Evolutionary conservation across 1,140 invertebrate genomes (phyloP), one percentile per base, ranked within the genome.

Genomic region (Oscheius sp.): DNA sequence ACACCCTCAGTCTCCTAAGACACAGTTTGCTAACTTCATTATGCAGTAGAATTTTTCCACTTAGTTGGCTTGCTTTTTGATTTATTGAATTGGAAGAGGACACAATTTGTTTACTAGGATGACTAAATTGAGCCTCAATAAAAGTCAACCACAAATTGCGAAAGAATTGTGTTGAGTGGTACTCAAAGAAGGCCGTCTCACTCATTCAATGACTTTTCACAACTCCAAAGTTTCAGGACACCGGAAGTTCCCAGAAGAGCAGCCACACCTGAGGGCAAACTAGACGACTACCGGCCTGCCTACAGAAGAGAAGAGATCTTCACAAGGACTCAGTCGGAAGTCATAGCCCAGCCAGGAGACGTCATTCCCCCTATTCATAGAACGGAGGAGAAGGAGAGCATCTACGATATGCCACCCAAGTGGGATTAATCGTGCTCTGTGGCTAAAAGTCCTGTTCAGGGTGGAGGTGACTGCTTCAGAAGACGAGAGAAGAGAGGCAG

Each of bases 391-490:
- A 71, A 71, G 58, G 69, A 71, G 3, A 61, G 35, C 1, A 65
- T 71, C n/a, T 71, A 71, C 36, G 69, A 71, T 38, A 35, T 71
- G 58, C 69, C 69, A 32, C 69, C 69, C 26, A 49, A 55, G 49
- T 55, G 7, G 28, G 49, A 20, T 13, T 4, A 13, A 15, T 63
- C 61, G 18, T 26, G 35, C 15, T 63, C 18, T 13, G 29, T 32
- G 13, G 10, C 13, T 15, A 59, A 23, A 59, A 59, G 13, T 38
- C 31, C 61, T n/a, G n/a, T 63, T 63, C 20, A 18, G 26, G n/a
- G 28, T 15, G 7, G 49, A 55, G 7, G 23, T 7, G 4, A 55
- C 49, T 26, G 15, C 7, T 55, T 55, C 49, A 7, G 61, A 63
- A 42, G 61, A 34, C 28, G 58, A 71, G 42, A 62, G 58, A 13